Percentiles rank a stretch among this genome's conserved stretches.
These are phyloP conservation scores for Pitangus sulphuratus DNA, from an alignment of 2,797 vertebrate genomes.

Conservation along the genomic window DNA sequence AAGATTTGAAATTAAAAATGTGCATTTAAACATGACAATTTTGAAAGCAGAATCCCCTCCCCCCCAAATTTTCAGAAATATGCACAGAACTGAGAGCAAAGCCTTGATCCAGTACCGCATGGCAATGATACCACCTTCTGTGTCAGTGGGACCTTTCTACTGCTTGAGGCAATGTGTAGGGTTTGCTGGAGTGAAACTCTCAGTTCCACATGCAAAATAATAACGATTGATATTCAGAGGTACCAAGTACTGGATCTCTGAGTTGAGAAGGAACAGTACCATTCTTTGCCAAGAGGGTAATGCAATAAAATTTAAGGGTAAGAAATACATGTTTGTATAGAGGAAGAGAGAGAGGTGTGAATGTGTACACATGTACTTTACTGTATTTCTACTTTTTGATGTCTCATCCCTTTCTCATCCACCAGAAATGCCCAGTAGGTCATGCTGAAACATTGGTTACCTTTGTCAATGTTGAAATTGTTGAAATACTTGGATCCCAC, in stretches of 20 bases:
- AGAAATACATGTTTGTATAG: neutral
- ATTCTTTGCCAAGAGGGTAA: neutral
- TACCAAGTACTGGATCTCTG: neutral
- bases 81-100: neutral
- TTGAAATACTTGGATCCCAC: neutral
- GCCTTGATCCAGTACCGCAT: neutral
- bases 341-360: neutral
- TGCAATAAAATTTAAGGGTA: neutral
- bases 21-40: neutral
- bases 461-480: neutral
- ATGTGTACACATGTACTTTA: neutral
- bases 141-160: neutral
- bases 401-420: neutral
- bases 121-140: neutral
- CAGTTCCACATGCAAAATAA: neutral
- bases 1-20: neutral
- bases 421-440: neutral
- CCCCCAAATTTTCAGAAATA: neutral
- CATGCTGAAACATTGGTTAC: neutral
- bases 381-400: neutral
- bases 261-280: neutral
- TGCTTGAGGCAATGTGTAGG: accelerated
- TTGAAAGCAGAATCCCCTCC: neutral
- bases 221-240: neutral
- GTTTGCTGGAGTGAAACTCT: neutral